These are phyloP conservation scores for Ophraella communa DNA, from an alignment of 2,888 invertebrate genomes.

Conservation along the genomic window DNA sequence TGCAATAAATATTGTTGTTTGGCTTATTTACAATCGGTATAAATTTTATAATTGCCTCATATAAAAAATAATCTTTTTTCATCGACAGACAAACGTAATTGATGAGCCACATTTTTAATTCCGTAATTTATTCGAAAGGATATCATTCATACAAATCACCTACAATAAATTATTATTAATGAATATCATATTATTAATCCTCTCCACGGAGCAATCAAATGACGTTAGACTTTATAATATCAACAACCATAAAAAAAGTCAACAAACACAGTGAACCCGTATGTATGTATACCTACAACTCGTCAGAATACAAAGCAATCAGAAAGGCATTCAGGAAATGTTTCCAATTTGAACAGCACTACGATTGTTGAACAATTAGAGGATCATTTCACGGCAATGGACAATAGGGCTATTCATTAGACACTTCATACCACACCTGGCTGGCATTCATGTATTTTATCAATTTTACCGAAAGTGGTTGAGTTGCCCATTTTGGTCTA, in stretches of 20 bases:
- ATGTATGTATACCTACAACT: constrained; percentile 1
- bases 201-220: background rate
- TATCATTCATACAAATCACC: background rate
- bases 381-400: constrained; percentile 58
- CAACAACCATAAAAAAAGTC: constrained; percentile 11
- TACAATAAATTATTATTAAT: constrained; percentile 10
- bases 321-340: constrained; percentile 56
- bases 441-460: background rate
- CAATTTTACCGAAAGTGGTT: background rate
- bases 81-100: background rate
- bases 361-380: constrained; percentile 59
- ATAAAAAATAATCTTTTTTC: background rate
- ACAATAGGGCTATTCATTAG: constrained; percentile 53
- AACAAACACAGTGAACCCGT: constrained; percentile 16
- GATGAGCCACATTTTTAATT: background rate
- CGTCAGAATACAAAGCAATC: constrained; percentile 48
- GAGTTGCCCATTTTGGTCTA: background rate
- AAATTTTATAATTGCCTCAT: background rate
- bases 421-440: constrained; percentile 23
- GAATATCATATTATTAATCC: constrained; percentile 11
- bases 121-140: background rate
- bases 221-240: constrained; percentile 13
- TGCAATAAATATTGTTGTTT: too few relatives aligned
- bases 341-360: constrained; percentile 54
- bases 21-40: background rate